Evolutionary conservation across 2,113 vertebrate species (phyloP).

Genomic region (Hemicordylus capensis): DNA sequence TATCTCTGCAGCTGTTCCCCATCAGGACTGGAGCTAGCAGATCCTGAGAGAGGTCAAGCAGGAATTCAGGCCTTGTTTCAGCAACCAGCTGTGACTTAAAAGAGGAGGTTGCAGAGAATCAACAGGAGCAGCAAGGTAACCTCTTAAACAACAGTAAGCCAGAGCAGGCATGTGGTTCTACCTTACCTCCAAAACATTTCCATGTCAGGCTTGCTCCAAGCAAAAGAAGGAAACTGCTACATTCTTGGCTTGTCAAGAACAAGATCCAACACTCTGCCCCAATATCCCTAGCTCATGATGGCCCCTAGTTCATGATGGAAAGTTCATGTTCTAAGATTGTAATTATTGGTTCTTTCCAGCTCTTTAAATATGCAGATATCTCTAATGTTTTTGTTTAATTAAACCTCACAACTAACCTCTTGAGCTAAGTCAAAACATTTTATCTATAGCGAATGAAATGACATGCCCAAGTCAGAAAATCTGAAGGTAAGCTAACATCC

Average conservation of each 20-base stretch:
- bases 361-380: neutral
- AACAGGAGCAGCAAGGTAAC: neutral
- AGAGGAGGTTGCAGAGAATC: neutral
- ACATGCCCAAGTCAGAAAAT: neutral
- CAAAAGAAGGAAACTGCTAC: neutral
- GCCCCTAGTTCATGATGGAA: neutral
- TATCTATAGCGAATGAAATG: neutral
- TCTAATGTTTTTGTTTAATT: neutral
- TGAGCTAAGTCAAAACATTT: neutral
- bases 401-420: neutral
- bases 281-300: neutral
- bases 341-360: neutral
- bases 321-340: neutral
- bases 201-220: neutral
- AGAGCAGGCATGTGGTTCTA: neutral
- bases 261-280: neutral
- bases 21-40: neutral
- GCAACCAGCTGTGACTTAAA: neutral
- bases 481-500: neutral
- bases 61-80: neutral
- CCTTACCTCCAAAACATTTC: neutral
- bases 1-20: neutral
- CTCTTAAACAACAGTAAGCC: neutral
- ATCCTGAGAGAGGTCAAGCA: neutral
- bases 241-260: neutral